A percentile compares a stretch with the other conserved stretches of the same genome.
Conservation (phyloP, 2,888 invertebrate species). For the Trisateles emortualis region DNA sequence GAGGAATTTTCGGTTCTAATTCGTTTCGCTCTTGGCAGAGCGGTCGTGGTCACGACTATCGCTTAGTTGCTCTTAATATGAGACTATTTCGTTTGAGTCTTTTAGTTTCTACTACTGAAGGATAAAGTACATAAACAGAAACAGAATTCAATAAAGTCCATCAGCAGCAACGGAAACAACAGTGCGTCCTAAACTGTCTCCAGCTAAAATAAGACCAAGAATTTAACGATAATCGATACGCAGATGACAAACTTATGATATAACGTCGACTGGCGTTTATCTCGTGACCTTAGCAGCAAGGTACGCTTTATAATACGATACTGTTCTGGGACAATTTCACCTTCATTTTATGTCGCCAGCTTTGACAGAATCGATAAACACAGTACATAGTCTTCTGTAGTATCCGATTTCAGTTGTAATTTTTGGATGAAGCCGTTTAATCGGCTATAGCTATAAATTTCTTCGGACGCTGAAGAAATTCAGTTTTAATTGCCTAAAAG, state of each 20-base stretch:
- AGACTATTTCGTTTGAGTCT: too few species aligned
- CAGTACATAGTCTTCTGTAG: not conserved
- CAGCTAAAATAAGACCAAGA: conserved; percentile 18
- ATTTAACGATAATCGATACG: conserved; percentile 16
- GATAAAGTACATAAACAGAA: not conserved
- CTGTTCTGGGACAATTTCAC: conserved; percentile 10
- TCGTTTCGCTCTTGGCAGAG: too few species aligned
- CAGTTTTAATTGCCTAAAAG: too few species aligned
- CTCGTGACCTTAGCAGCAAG: conserved; percentile 13
- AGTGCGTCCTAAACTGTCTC: conserved; percentile 1
- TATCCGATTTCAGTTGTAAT: too few species aligned
- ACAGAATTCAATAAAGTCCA: not conserved
- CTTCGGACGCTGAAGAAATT: too few species aligned
- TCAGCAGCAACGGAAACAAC: not conserved
- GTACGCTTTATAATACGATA: conserved; percentile 13
- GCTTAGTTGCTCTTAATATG: too few species aligned
- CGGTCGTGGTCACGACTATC: too few species aligned
- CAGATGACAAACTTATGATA: conserved; percentile 25
- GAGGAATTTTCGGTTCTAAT: too few species aligned
- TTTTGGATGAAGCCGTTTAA: too few species aligned
- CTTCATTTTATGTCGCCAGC: conserved; percentile 21
- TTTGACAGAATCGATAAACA: conserved; percentile 24
- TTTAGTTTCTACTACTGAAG: too few species aligned
- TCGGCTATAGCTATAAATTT: too few species aligned
- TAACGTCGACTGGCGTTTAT: conserved; percentile 9